A percentile compares a stretch with the other conserved stretches of the same genome.
These are phyloP conservation scores for Meloidogyne floridensis DNA, from an alignment of 1,140 invertebrate species.

Conservation along the genomic window DNA sequence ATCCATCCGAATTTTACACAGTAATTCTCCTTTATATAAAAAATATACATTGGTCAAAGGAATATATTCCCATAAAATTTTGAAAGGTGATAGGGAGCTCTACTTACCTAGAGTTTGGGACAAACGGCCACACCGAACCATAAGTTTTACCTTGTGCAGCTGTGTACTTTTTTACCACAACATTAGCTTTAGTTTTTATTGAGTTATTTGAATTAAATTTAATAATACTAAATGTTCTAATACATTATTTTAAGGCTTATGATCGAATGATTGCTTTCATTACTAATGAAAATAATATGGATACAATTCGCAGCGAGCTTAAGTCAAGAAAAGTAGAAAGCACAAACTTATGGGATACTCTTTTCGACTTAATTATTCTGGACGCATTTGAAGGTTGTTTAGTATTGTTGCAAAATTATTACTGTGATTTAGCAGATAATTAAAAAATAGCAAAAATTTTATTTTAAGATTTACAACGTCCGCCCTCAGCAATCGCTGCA, in stretches of 20 bases:
- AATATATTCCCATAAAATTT: too few relatives aligned
- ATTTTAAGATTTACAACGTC: constrained; percentile 47
- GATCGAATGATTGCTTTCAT: constrained; percentile 53
- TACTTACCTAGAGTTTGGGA: too few relatives aligned
- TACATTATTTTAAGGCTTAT: constrained; percentile 33
- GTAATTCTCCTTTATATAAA: not conserved
- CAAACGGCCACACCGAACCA: too few relatives aligned
- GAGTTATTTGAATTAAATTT: too few relatives aligned
- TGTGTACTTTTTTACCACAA: not conserved
- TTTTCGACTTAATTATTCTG: constrained; percentile 50
- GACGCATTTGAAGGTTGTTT: constrained; percentile 44
- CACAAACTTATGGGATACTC: constrained; percentile 54
- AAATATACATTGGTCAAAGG: not conserved
- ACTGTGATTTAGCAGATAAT: not conserved
- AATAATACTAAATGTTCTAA: too few relatives aligned
- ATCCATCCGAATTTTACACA: constrained; percentile 47
- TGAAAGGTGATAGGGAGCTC: too few relatives aligned
- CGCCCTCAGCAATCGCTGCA: constrained; percentile 47
- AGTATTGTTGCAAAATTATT: not conserved
- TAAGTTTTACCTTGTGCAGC: too few relatives aligned
- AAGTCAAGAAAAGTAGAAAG: constrained; percentile 43
- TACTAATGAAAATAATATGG: constrained; percentile 42
- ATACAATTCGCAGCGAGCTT: constrained; percentile 40
- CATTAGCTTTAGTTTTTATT: not conserved
- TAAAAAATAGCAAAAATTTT: too few relatives aligned